Base-by-base conservation (phyloP, 2,888 invertebrate species). In the Scaptodrosophila latifasciaeformis region DNA sequence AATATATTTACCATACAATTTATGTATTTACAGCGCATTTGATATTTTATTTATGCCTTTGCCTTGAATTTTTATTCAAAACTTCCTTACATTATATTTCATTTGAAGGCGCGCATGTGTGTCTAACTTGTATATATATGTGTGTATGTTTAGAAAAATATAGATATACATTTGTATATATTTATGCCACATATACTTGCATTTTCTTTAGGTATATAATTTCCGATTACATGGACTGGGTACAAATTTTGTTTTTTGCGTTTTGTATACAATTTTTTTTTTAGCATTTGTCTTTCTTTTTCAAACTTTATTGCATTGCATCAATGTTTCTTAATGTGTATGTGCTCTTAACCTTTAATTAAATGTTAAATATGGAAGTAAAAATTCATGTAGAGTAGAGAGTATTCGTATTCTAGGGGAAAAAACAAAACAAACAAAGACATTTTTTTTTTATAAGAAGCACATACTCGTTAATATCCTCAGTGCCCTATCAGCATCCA, bases 141-240 rank as follows among this genome's bases (percentile, higher is more conserved):
- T 49, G 27, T 44, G 46, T 34, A 21, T 42, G 21, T 42, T 75
- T 75, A 75, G 79, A 75, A 75, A 75, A 75, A 75, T 75, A 75
- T 74, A 67, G 67, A 58, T 55, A 24, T 59, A 42, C 44, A 60
- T 67, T 61, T 75, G 57, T 72, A 48, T 69, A n/a, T n/a, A n/a
- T n/a, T 12, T 37, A 37, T 18, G 17, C 9, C 15, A 13, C 13
- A 10, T 48, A n/a, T 37, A 29, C 29, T 29, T 48, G 27, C 59
- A 47, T 70, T 10, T 48, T 6, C 29, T 18, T 39, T 69, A 63
- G 63, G 77, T 78, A 79, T 66, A 67, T 70, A 51, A 58, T 74
- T 62, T 66, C 61, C 52, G 78, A 75, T 80, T 75, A 80, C 57
- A 80, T 75, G 81, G 75, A 75, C 81, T 78, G 75, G 75, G 75